Percentiles rank a stretch among this genome's conserved stretches.
Conservation (phyloP, 2,797 vertebrate genomes). For the Cirrhinus molitorella region DNA sequence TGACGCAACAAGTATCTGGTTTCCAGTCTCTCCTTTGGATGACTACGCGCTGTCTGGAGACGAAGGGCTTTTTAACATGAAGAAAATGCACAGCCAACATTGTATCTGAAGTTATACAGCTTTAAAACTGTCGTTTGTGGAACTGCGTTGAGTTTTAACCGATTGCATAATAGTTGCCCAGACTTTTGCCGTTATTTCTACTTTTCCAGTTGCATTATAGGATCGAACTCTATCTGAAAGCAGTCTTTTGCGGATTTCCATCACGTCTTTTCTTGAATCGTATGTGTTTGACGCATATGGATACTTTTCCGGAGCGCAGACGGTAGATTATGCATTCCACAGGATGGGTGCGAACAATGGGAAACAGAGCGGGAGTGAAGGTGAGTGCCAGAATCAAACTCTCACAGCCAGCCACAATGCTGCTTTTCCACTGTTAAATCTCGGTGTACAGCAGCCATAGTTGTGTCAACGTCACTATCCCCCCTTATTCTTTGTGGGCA, state of each 20-base stretch:
- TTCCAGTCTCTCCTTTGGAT: slow-evolving; percentile 43
- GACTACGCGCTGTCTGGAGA: slow-evolving; percentile 40
- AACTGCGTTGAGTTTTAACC: slow-evolving; percentile 35
- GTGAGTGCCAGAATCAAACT: slow-evolving; percentile 75
- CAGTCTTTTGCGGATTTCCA: slow-evolving; percentile 3
- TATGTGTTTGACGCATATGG: slow-evolving; percentile 60
- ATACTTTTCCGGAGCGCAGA: slow-evolving; percentile 54
- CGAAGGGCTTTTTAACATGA: slow-evolving; percentile 10
- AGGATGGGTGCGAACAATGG: slow-evolving; percentile 92
- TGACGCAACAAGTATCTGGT: slow-evolving; percentile 63
- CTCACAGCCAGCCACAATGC: slow-evolving; percentile 22
- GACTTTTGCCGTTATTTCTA: slow-evolving; percentile 47
- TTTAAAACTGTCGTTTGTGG: slow-evolving; percentile 8
- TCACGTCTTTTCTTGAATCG: slow-evolving; percentile 20
- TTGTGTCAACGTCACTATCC: slow-evolving; percentile 55
- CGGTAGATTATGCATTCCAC: slow-evolving; percentile 82
- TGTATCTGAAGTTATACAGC: slow-evolving; percentile 4
- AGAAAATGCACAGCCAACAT: slow-evolving; percentile 19
- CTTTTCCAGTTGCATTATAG: slow-evolving; percentile 41
- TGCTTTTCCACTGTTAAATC: slow-evolving; percentile 29
- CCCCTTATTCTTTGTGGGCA: slow-evolving; percentile 26
- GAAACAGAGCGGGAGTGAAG: slow-evolving; percentile 90
- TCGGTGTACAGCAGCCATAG: slow-evolving; percentile 51
- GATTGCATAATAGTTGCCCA: slow-evolving; percentile 48
- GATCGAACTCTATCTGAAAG: slow-evolving; percentile 7